Base-by-base conservation (phyloP, 2,888 invertebrate species). In the Drosophila merina region DNA sequence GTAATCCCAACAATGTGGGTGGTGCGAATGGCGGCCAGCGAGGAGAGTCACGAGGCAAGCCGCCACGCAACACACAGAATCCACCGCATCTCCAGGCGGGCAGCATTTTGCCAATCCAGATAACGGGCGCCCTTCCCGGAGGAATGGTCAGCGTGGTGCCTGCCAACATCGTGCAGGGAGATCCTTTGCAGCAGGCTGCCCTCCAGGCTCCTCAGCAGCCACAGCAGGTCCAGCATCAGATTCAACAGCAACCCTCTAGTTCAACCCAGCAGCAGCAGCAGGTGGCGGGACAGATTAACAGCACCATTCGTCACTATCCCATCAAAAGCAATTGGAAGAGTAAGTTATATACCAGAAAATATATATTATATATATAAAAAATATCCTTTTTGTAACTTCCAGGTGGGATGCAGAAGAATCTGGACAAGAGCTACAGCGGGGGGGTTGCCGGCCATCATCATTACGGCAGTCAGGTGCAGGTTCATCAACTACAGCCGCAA, bases 31-130 rank as follows among this genome's bases (percentile, higher is more conserved):
- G 71, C 2, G 83, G 83, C 52, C 77, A 79, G 69, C 88, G 88
- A 45, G 89, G 89, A 14, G 88, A 85, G 47, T 82, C 89, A 57
- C 81, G 91, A 45, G 90, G 83, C 50, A 91, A 91, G 67, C 88
- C 89, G 52, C 89, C 90, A 48, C 91, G 89, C 52, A 86, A 79
- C 60, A 66, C 79, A 31, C 83, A 86, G 64, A 77, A 88, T 28
- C 79, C 86, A 54, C 59, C 77, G 8, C 82, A 78, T 57, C 70
- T 74, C 28, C 85, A 76, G 40, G 77, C 70, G 40, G 60, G 70
- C 7, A 70, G 60, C 30, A 52, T 70, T 20, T 59, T 70, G 50
- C 69, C 69, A 28, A 70, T 70, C 57, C 77, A 72, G n/a, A 58
- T 82, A 44, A 68, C 76, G 7, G 77, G 82, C 12, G 77, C 69